Percentiles rank a stretch among this genome's conserved stretches.
These are phyloP conservation scores for Palythoa grandis DNA, from an alignment of 92 coral and sea anemone species.

Conservation along the genomic window DNA sequence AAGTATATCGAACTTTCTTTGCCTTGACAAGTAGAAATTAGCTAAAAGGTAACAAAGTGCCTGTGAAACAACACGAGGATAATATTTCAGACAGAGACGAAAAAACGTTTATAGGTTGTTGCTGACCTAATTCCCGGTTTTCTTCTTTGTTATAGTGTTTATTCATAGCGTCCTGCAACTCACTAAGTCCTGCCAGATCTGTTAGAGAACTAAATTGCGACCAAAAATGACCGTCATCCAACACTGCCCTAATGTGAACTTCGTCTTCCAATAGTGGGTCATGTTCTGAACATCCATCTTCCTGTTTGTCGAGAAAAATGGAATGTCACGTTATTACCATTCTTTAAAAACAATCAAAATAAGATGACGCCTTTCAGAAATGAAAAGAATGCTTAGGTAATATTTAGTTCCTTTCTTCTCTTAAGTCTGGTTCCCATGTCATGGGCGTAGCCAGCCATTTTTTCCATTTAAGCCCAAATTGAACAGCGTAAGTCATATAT, in stretches of 20 bases:
- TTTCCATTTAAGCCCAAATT: too few relatives aligned
- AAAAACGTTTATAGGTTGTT: not conserved
- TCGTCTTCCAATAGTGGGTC: not conserved
- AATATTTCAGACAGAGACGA: not conserved
- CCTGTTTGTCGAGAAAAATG: conserved; percentile 14
- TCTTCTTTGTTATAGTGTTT: conserved; percentile 6
- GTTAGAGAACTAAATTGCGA: conserved; percentile 30
- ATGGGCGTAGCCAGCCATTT: too few relatives aligned
- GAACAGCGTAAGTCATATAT: too few relatives aligned
- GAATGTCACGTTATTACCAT: not conserved
- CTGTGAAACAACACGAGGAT: too few relatives aligned
- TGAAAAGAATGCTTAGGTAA: too few relatives aligned
- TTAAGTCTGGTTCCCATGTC: too few relatives aligned
- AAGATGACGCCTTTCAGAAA: not conserved
- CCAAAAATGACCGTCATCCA: conserved; percentile 39
- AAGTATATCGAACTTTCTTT: too few relatives aligned
- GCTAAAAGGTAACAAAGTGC: too few relatives aligned
- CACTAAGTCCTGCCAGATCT: conserved; percentile 3
- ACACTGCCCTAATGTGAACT: conserved; percentile 25
- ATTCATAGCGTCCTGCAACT: conserved; percentile 38
- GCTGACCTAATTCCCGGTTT: conserved; percentile 16
- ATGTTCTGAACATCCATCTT: not conserved
- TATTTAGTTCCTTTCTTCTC: too few relatives aligned
- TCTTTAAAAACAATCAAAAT: not conserved
- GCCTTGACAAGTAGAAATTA: too few relatives aligned